Conservation (phyloP, 2,797 vertebrate genomes). For the Leptoclinus maculatus region DNA sequence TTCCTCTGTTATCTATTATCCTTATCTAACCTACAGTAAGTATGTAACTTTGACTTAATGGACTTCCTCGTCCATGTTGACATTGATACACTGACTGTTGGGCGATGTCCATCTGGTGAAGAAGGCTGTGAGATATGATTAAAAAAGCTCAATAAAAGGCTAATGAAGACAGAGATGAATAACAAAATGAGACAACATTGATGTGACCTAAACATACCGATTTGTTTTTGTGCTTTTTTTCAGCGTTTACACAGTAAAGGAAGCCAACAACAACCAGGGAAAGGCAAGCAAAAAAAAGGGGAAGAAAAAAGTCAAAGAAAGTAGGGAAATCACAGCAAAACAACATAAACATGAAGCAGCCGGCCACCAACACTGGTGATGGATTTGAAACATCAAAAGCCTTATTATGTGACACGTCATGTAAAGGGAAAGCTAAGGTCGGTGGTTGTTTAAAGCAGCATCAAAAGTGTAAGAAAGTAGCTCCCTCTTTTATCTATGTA, state of each 20-base stretch:
- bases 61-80: neutral
- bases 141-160: neutral
- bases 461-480: conserved; percentile 8
- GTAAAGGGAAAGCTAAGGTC: neutral
- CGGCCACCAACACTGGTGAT: neutral
- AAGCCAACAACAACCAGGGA: neutral
- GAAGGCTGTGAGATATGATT: neutral
- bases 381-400: conserved; percentile 31
- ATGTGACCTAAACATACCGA: neutral
- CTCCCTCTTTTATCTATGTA: neutral
- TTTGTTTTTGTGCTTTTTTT: neutral
- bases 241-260: neutral
- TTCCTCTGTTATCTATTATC: neutral
- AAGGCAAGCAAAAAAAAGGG: neutral
- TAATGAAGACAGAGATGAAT: neutral
- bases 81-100: neutral
- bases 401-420: neutral
- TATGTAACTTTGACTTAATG: neutral
- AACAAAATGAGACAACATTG: neutral
- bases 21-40: neutral
- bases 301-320: neutral
- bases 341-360: neutral
- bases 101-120: neutral
- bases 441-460: conserved; percentile 1
- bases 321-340: conserved; percentile 12